phyloP scores from a whole-genome alignment of 2,888 invertebrate genomes.

The Calliphora vomitoria region DNA sequence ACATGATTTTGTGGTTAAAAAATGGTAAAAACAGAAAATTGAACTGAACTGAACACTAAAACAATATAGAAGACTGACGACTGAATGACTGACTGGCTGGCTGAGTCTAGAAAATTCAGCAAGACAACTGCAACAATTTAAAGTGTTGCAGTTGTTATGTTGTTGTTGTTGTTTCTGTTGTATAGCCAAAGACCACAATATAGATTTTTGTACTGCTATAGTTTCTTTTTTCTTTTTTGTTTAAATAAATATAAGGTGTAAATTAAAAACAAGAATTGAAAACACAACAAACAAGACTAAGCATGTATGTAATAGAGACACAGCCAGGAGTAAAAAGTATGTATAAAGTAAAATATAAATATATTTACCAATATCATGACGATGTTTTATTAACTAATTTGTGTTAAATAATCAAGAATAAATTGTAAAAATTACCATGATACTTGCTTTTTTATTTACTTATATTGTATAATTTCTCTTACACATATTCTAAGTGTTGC shows the following conservation, averaged over 20 bases:
- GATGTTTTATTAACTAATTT: slow-evolving; percentile 65
- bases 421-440: slow-evolving; percentile 24
- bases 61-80: not conserved
- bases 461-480: slow-evolving; percentile 18
- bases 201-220: slow-evolving; percentile 1
- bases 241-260: slow-evolving; percentile 62
- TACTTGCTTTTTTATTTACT: too few relatives aligned
- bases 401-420: slow-evolving; percentile 49
- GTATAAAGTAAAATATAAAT: too few relatives aligned
- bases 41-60: not conserved
- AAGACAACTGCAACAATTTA: slow-evolving; percentile 47
- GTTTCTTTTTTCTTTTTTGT: not conserved
- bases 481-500: slow-evolving; percentile 9
- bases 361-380: slow-evolving; percentile 51
- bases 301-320: not conserved
- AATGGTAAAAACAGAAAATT: slow-evolving; percentile 14
- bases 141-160: slow-evolving; percentile 21
- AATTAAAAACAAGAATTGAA: slow-evolving; percentile 55
- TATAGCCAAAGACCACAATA: slow-evolving; percentile 32
- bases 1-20: slow-evolving; percentile 69
- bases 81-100: not conserved
- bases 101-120: slow-evolving; percentile 34
- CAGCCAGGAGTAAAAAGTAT: not conserved
- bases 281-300: not conserved
- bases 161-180: not conserved